Evolutionary conservation across 2,888 invertebrate species (phyloP).

Genomic region (Nasonovia ribisnigri): DNA sequence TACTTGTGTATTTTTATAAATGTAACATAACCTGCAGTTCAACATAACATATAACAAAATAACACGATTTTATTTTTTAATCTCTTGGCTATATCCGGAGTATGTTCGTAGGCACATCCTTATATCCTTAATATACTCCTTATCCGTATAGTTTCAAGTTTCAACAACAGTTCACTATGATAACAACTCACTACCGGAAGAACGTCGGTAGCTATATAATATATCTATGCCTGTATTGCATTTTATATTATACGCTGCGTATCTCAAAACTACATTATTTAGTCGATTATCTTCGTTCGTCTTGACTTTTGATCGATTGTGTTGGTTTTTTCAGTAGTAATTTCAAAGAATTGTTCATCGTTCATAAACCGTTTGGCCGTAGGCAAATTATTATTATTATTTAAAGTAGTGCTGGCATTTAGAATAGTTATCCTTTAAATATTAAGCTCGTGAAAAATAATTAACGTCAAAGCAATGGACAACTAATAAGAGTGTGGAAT

Average conservation of each 20-base stretch:
- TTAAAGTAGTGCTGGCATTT: background rate
- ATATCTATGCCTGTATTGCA: background rate
- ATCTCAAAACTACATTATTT: background rate
- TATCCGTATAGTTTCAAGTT: too few species aligned
- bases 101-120: too few species aligned
- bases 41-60: too few species aligned
- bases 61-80: too few species aligned
- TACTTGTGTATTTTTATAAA: too few species aligned
- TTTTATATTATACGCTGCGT: background rate
- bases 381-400: background rate
- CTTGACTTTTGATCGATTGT: background rate
- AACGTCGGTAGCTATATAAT: background rate
- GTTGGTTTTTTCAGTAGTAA: background rate
- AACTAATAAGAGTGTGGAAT: conserved; percentile 6
- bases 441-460: background rate
- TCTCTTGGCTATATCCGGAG: too few species aligned
- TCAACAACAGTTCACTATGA: background rate
- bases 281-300: background rate
- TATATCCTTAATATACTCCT: too few species aligned
- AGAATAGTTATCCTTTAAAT: background rate
- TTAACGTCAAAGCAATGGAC: background rate
- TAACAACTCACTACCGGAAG: background rate
- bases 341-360: background rate
- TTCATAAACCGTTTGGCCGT: background rate
- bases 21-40: too few species aligned